These are phyloP conservation scores for Rhynchonycteris naso DNA, from an alignment of 2,797 vertebrate genomes.

Conservation along the genomic window DNA sequence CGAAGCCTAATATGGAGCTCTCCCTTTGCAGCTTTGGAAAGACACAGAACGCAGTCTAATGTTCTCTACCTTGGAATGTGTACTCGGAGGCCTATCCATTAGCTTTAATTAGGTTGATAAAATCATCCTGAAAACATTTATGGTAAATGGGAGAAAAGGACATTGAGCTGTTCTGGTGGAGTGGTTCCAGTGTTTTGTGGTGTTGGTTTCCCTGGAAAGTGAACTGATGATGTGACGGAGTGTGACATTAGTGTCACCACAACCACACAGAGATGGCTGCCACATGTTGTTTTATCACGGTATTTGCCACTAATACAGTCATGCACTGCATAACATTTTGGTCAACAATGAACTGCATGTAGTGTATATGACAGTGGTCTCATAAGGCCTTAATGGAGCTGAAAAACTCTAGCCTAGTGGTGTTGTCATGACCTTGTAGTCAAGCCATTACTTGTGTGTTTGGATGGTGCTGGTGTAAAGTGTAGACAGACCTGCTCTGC, in stretches of 20 bases:
- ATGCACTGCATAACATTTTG: fast-evolving
- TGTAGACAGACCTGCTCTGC: neutral
- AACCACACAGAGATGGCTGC: neutral
- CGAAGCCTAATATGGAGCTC: neutral
- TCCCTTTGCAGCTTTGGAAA: neutral
- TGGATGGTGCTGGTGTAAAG: neutral
- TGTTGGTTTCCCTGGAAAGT: neutral
- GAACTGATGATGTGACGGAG: no score
- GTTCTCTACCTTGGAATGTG: neutral
- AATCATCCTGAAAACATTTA: neutral
- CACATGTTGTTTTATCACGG: neutral
- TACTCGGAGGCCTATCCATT: neutral
- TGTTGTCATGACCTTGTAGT: fast-evolving
- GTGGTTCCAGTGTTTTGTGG: neutral
- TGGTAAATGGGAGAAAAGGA: neutral
- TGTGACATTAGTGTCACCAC: neutral
- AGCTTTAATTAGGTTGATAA: neutral
- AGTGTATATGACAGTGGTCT: neutral
- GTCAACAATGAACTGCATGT: neutral
- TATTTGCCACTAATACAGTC: neutral
- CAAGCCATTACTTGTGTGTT: fast-evolving
- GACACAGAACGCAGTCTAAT: neutral
- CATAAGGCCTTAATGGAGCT: neutral
- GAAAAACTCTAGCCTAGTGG: neutral
- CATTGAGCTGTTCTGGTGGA: neutral